Evolutionary conservation across 1,140 invertebrate genomes (phyloP), one percentile per base, ranked within the genome.

Genomic region (Plodia interpunctella): DNA sequence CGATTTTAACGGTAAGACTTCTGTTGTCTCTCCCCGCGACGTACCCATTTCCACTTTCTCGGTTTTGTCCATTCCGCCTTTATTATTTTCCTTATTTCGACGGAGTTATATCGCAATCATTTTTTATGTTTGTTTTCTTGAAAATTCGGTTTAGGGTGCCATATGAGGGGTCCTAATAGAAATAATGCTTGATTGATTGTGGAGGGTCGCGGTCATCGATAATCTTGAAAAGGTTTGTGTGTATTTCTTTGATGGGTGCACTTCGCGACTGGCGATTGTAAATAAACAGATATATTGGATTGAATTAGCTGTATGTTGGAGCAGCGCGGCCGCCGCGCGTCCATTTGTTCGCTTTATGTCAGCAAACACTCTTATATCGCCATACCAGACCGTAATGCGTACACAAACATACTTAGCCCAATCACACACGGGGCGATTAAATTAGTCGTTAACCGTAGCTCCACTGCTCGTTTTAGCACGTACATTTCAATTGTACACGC

Each of bases 341-440:
- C 55, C 76, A 74, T 80, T 83, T 83, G 81, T 83, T 73, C 65
- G 28, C 57, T 62, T 60, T 69, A 60, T 72, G 71, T 76, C 67
- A 72, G 68, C 70, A 79, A 79, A 78, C 74, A 76, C 70, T 67
- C 78, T 76, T 76, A 78, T 79, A 75, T 82, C 78, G 74, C 68
- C 68, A 76, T 80, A 79, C 77, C 74, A 74, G 64, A 74, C 65
- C 71, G 73, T 81, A 76, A 80, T 70, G 66, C 72, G 69, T 76
- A 44, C 52, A 72, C 66, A 73, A 74, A 79, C 72, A 76, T 59
- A 60, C 64, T 57, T 50, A 49, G 25, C 15, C 13, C 13, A 44
- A 15, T 44, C 13, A 10, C 38, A 44, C 38, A 44, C 13, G n/a
- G 13, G 38, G 38, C n/a, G 38, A 44, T 44, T 44, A 44, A 2